phyloP scores from a whole-genome alignment of 2,797 vertebrate species.

The Glossophaga mutica region DNA sequence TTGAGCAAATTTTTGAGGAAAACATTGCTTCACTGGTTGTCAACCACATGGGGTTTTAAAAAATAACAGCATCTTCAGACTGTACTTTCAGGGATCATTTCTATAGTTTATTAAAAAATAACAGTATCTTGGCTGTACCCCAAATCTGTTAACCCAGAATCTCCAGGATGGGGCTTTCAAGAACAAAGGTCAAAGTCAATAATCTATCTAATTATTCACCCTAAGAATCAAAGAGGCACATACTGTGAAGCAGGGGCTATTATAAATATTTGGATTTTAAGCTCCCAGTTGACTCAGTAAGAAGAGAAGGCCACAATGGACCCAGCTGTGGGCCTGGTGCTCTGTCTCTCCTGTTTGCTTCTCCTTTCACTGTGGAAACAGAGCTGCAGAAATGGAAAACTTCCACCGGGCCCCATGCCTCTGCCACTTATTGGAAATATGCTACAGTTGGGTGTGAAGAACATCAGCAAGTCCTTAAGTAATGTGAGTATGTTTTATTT shows the following conservation, averaged over 20 bases:
- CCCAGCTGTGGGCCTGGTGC: constrained; percentile 45
- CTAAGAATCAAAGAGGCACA: not conserved
- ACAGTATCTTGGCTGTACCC: too few relatives aligned
- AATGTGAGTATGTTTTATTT: constrained; percentile 61
- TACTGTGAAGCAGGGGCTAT: accelerated
- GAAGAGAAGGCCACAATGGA: not conserved
- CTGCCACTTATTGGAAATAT: constrained; percentile 75
- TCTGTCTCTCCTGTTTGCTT: constrained; percentile 68
- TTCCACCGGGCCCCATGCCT: constrained; percentile 73
- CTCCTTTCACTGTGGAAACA: constrained; percentile 42
- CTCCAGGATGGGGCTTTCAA: accelerated
- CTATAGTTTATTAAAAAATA: too few relatives aligned
- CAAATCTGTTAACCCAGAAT: not conserved
- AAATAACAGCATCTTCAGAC: too few relatives aligned
- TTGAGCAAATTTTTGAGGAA: too few relatives aligned
- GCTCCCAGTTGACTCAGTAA: too few relatives aligned
- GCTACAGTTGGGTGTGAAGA: constrained; percentile 44
- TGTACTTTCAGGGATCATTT: too few relatives aligned
- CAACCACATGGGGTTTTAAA: not conserved
- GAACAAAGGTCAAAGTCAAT: not conserved
- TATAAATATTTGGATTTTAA: not conserved
- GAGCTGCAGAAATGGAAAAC: constrained; percentile 1
- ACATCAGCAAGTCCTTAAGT: constrained; percentile 63
- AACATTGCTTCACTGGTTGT: not conserved
- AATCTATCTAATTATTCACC: not conserved